These are phyloP conservation scores for Melieria omissa DNA, from an alignment of 2,888 invertebrate genomes.

Conservation along the genomic window DNA sequence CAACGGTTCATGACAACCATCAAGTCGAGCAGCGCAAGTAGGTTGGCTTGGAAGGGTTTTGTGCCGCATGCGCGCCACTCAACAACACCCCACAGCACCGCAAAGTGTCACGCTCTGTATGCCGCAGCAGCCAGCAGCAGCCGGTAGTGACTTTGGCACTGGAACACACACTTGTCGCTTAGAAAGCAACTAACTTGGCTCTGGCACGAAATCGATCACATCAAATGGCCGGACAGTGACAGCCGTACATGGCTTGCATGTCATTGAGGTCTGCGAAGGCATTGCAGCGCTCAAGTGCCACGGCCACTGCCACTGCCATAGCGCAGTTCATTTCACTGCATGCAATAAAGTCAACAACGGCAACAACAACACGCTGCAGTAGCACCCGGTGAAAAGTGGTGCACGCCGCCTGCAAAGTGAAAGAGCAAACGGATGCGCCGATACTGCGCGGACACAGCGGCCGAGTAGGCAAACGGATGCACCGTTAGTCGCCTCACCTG, in stretches of 20 bases:
- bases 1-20: too few species aligned
- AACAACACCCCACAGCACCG: neutral
- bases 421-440: too few species aligned
- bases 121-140: slow-evolving; percentile 45
- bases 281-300: neutral
- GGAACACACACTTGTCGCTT: neutral
- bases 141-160: neutral
- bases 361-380: slow-evolving; percentile 7
- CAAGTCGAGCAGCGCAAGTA: too few species aligned
- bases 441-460: too few species aligned
- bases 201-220: slow-evolving; percentile 62
- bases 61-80: too few species aligned
- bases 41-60: too few species aligned
- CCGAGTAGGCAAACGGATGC: too few species aligned
- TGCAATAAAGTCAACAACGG: slow-evolving; percentile 7
- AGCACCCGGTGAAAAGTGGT: slow-evolving; percentile 21
- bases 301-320: neutral
- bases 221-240: slow-evolving; percentile 45
- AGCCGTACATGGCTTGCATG: slow-evolving; percentile 33
- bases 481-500: too few species aligned
- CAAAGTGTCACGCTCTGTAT: slow-evolving; percentile 30
- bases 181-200: slow-evolving; percentile 17
- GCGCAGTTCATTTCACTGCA: slow-evolving; percentile 19
- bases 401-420: neutral
- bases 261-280: slow-evolving; percentile 11